Conservation (phyloP, 2,113 vertebrate species). For the Chionodraco myersi region DNA sequence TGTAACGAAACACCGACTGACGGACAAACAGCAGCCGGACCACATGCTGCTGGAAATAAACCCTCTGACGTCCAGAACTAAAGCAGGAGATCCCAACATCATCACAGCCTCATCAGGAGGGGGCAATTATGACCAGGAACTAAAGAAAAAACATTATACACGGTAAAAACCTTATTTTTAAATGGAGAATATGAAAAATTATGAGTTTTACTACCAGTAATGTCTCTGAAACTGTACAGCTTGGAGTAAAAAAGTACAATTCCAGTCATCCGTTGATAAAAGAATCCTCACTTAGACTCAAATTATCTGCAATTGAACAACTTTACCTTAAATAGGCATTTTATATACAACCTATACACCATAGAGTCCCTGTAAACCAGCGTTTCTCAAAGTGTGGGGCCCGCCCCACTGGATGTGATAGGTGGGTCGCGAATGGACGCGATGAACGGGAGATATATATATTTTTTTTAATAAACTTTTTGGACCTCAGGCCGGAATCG, state of each 20-base stretch:
- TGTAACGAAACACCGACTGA: slow-evolving; percentile 77
- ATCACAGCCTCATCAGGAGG: slow-evolving; percentile 2
- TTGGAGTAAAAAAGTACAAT: not conserved
- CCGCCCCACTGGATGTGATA: no score
- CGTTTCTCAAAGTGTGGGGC: no score
- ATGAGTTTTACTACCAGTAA: not conserved
- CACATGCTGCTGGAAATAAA: slow-evolving; percentile 80
- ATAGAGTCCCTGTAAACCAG: no score
- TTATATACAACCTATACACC: no score
- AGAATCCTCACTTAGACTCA: not conserved
- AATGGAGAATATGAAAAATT: not conserved
- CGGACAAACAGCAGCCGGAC: slow-evolving; percentile 69
- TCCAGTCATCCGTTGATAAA: not conserved
- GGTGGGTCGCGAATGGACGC: no score
- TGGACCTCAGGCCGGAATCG: no score
- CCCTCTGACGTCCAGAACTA: slow-evolving; percentile 55
- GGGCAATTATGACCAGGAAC: no score
- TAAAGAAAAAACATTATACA: not conserved
- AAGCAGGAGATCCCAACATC: slow-evolving; percentile 64
- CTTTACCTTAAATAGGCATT: not conserved
- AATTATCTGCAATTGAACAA: no score
- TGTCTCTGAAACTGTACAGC: no score
- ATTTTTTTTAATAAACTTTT: no score
- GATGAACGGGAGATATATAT: no score
- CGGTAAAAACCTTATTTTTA: not conserved